Evolutionary conservation across 2,888 invertebrate genomes (phyloP).

Genomic region (Zygothrica quintamaculata): DNA sequence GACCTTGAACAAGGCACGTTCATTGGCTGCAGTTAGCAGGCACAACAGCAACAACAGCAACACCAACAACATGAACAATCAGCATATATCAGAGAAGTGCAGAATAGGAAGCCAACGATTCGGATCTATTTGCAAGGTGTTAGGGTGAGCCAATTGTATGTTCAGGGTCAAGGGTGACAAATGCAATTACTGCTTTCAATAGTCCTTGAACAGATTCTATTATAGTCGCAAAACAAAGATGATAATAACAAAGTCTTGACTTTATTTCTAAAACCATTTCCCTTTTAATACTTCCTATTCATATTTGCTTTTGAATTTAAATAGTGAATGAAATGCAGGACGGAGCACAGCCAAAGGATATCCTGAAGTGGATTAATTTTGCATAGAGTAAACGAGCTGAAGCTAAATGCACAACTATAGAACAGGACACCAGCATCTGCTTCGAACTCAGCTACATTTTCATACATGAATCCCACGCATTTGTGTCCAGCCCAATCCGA

Average conservation of each 20-base stretch:
- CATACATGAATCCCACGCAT: constrained; percentile 54
- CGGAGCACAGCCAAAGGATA: background rate
- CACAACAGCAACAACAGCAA: background rate
- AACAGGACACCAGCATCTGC: constrained; percentile 4
- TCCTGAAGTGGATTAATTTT: too few relatives aligned
- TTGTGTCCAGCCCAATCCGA: constrained; percentile 24
- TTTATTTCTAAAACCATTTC: too few relatives aligned
- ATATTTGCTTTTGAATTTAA: constrained; percentile 14
- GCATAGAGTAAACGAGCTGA: too few relatives aligned
- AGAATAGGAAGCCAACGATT: too few relatives aligned
- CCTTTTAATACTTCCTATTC: too few relatives aligned
- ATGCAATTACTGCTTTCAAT: background rate
- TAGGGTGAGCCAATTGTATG: constrained; percentile 15
- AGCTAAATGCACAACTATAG: too few relatives aligned
- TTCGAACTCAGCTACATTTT: constrained; percentile 20
- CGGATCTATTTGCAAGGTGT: background rate
- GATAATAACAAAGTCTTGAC: background rate
- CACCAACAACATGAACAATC: constrained; percentile 1
- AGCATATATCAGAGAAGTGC: background rate
- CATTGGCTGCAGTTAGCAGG: constrained; percentile 60
- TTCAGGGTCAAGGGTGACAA: constrained; percentile 4
- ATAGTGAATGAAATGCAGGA: background rate
- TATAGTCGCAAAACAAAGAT: background rate
- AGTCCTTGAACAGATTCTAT: background rate
- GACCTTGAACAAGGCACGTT: constrained; percentile 76